These are phyloP conservation scores for Chrysotoxum bicinctum DNA, from an alignment of 2,888 invertebrate species.

Conservation along the genomic window DNA sequence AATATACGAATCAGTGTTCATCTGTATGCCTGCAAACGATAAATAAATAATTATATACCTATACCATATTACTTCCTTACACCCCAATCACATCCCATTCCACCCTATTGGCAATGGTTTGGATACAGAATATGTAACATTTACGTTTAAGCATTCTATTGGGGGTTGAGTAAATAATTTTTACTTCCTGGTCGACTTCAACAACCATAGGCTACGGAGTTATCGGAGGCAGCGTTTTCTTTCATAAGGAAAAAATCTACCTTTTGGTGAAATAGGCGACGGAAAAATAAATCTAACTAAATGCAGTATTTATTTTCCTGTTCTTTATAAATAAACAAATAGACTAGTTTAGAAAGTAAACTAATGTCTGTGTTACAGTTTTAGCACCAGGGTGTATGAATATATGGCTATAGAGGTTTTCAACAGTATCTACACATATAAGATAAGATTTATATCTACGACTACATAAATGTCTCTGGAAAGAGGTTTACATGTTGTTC, in stretches of 20 bases:
- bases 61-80: conserved; percentile 31
- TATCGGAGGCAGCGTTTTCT: background rate
- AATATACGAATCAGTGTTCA: conserved; percentile 4
- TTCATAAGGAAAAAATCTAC: conserved; percentile 12
- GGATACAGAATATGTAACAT: background rate
- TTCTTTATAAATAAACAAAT: conserved; percentile 46
- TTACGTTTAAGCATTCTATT: background rate
- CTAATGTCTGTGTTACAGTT: background rate
- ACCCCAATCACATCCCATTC: background rate
- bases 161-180: conserved; percentile 25
- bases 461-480: background rate
- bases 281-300: conserved; percentile 43
- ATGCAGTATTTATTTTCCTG: conserved; percentile 16
- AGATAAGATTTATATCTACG: background rate
- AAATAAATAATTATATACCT: conserved; percentile 55
- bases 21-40: conserved; percentile 16
- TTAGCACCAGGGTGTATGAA: background rate
- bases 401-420: background rate
- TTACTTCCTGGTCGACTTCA: conserved; percentile 2
- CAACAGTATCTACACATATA: background rate
- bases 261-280: conserved; percentile 3
- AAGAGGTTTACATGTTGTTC: background rate
- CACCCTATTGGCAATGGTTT: background rate
- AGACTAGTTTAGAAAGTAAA: background rate
- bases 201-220: background rate